Base-by-base conservation (phyloP, 2,113 vertebrate genomes). In the western clawed frog (Xenopus tropicalis) region DNA sequence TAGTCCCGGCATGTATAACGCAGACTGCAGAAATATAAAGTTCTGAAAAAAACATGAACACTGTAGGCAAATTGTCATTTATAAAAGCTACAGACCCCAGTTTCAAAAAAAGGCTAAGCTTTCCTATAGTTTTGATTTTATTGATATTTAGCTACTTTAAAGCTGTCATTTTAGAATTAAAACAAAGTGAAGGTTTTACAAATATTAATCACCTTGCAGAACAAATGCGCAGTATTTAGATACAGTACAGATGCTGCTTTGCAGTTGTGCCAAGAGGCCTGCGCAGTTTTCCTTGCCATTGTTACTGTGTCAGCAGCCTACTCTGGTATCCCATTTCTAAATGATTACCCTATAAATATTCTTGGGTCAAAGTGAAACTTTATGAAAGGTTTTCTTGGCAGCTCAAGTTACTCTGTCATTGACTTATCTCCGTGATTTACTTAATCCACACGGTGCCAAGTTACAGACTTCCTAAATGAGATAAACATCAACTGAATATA, bases 371-470 rank as follows among this genome's bases (percentile, higher is more conserved):
- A 57, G 3, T 24, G 44, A 68, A 74, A 51, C 65, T 74, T 37
- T 61, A 68, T 48, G 57, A 72, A 72, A 37, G 12, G 63, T 74
- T 74, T 66, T 48, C 54, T 68, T 74, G 72, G 54, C 64, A 61
- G 65, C 59, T 61, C 25, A 74, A 61, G 43, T 66, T 59, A 74
- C 66, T 66, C 66, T 66, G 48, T 68, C 65, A 68, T 61, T 68
- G 72, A 65, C 72, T 59, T 59, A 66, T 67, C 62, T 25, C 20
- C 11, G 48, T 59, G 63, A 74, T 74, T 67, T 66, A 74, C 66
- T 37, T 54, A 59, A 6, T 44, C 63, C 71, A 59, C 21, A 24
- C 22, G 25, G 71, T 21, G 71, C 71, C 62, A 74, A 74, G 63
- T n/a, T 66, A 64, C 44, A 43, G 52, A 74, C 71, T 74, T 74